Percentiles rank a stretch among this genome's conserved stretches.
phyloP scores from a whole-genome alignment of 2,797 vertebrate species.

The Clarias pachynema region DNA sequence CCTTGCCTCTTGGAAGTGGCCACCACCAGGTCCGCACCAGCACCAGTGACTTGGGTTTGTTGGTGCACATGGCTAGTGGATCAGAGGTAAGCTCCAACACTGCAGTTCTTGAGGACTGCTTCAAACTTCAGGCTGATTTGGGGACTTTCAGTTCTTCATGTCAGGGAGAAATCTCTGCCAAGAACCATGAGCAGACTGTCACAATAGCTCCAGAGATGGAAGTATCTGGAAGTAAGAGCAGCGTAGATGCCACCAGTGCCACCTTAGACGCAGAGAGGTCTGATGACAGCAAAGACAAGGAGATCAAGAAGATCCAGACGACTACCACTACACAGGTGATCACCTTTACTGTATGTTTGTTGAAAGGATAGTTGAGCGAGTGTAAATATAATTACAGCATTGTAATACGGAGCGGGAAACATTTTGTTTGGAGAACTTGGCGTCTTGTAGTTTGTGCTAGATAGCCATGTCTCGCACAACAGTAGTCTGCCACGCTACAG shows the following conservation, averaged over 20 bases:
- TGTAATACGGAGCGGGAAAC: no score
- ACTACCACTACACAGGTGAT: conserved; percentile 90
- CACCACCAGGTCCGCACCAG: conserved; percentile 75
- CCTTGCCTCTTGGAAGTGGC: conserved; percentile 79
- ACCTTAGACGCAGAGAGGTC: conserved; percentile 85
- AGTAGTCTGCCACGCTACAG: no score
- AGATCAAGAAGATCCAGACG: conserved; percentile 78
- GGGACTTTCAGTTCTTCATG: conserved; percentile 75
- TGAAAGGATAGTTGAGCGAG: no score
- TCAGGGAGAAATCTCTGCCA: conserved; percentile 60
- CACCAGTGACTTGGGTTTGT: conserved; percentile 82
- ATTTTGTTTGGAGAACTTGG: no score
- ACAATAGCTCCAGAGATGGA: conserved; percentile 24
- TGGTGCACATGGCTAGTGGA: conserved; percentile 82
- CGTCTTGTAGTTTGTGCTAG: background rate
- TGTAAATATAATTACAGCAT: background rate
- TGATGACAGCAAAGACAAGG: conserved; percentile 86
- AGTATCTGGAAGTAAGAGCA: conserved; percentile 48
- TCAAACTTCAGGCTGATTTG: conserved; percentile 82
- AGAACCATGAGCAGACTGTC: conserved; percentile 38
- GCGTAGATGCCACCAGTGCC: conserved; percentile 78
- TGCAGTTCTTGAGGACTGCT: conserved; percentile 84
- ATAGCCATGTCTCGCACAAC: background rate
- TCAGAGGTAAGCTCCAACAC: conserved; percentile 80
- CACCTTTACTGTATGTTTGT: background rate